Conservation (phyloP, 2,113 vertebrate genomes). For the Gadus chalcogrammus region DNA sequence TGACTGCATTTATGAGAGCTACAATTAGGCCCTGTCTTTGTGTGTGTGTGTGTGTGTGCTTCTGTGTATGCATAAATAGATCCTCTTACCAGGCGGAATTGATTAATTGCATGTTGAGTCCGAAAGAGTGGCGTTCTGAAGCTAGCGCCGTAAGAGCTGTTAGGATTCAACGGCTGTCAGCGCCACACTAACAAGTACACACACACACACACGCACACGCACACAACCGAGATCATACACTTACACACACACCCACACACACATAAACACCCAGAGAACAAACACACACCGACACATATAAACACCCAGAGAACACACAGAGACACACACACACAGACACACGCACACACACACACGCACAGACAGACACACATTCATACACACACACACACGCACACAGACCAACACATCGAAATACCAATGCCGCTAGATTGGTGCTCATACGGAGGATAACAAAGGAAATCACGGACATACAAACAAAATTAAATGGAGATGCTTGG, state of each 20-base stretch:
- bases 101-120: conserved; percentile 66
- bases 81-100: conserved; percentile 59
- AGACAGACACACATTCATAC: not conserved
- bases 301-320: not conserved
- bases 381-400: not conserved
- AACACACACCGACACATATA: conserved; percentile 11
- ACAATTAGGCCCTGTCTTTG: conserved; percentile 62
- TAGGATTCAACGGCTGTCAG: conserved; percentile 53
- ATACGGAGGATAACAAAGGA: not conserved
- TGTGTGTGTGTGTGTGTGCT: conserved; percentile 34
- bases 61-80: conserved; percentile 51
- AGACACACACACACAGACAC: not conserved
- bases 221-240: not conserved
- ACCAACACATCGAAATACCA: not conserved
- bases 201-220: conserved; percentile 3
- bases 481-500: conserved; percentile 42
- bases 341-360: conserved; percentile 9
- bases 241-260: conserved; percentile 14
- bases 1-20: conserved; percentile 16
- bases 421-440: not conserved
- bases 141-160: conserved; percentile 47
- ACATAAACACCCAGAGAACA: not conserved
- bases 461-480: not conserved
- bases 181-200: conserved; percentile 19
- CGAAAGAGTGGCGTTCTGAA: conserved; percentile 48